These are phyloP conservation scores for Apamea epomidion DNA, from an alignment of 2,888 invertebrate species.

Conservation along the genomic window DNA sequence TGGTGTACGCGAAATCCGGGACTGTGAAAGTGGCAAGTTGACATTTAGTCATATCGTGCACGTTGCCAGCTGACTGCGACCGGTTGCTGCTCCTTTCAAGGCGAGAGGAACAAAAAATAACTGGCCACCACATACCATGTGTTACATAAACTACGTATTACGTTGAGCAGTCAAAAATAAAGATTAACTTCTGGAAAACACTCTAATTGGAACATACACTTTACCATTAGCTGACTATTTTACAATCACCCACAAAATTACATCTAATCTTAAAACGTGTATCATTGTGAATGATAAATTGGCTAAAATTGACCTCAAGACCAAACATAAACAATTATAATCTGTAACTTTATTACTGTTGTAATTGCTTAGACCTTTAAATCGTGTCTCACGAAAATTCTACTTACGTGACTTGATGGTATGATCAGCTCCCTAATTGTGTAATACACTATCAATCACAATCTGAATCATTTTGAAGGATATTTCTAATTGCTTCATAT, in stretches of 20 bases:
- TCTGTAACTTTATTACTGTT: slow-evolving; percentile 23
- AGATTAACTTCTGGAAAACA: slow-evolving; percentile 7
- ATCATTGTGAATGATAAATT: slow-evolving; percentile 7
- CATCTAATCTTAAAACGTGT: slow-evolving; percentile 18
- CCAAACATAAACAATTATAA: slow-evolving; percentile 28
- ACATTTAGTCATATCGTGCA: slow-evolving; percentile 68
- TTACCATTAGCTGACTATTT: background rate
- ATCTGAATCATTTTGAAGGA: background rate
- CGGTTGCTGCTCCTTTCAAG: slow-evolving; percentile 65
- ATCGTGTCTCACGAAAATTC: slow-evolving; percentile 44
- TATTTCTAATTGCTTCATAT: background rate
- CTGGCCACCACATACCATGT: slow-evolving; percentile 26
- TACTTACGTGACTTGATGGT: slow-evolving; percentile 24
- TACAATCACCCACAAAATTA: slow-evolving; percentile 7
- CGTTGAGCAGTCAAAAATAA: slow-evolving; percentile 29
- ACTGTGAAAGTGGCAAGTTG: slow-evolving; percentile 74
- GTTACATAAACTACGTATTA: slow-evolving; percentile 51
- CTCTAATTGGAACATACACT: background rate
- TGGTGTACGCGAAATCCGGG: slow-evolving; percentile 61
- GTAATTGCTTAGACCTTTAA: slow-evolving; percentile 39
- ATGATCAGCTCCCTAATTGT: background rate
- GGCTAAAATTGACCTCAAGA: slow-evolving; percentile 28
- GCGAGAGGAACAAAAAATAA: slow-evolving; percentile 56
- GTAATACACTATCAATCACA: background rate
- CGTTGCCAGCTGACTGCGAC: slow-evolving; percentile 53